Conservation (phyloP, 1,140 invertebrate species). For the Mya arenaria region DNA sequence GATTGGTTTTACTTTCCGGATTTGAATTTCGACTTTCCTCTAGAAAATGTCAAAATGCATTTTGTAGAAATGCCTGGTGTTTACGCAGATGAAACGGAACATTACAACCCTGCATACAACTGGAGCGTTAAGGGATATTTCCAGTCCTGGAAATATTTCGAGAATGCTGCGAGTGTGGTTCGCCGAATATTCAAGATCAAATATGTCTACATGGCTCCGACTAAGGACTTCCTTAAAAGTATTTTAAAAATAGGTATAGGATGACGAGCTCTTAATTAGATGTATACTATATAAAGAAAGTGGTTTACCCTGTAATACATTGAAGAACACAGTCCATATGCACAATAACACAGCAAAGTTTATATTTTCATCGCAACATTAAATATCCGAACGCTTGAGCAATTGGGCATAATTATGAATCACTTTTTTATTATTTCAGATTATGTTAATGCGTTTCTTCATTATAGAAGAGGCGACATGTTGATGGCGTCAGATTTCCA, state of each 20-base stretch:
- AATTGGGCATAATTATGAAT: too few relatives aligned
- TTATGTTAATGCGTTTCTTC: not conserved
- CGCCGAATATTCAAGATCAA: not conserved
- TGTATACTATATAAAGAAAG: too few relatives aligned
- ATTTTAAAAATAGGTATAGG: too few relatives aligned
- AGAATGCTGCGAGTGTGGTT: not conserved
- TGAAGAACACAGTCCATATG: too few relatives aligned
- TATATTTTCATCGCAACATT: too few relatives aligned
- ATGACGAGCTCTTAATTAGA: too few relatives aligned
- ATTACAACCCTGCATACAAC: not conserved
- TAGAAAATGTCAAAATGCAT: not conserved
- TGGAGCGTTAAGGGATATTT: conserved; percentile 29
- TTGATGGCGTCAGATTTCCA: not conserved
- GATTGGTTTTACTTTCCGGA: conserved; percentile 13
- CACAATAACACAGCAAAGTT: too few relatives aligned
- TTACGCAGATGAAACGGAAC: not conserved
- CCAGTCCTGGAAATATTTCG: conserved; percentile 34
- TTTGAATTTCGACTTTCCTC: not conserved
- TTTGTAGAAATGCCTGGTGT: not conserved
- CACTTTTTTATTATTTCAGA: too few relatives aligned
- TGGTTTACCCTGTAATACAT: too few relatives aligned
- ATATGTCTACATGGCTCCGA: not conserved
- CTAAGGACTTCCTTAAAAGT: not conserved
- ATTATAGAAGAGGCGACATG: conserved; percentile 1
- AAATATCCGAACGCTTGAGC: too few relatives aligned